Base-by-base conservation (phyloP, 2,797 vertebrate species). In the Dendrocincla fuliginosa region DNA sequence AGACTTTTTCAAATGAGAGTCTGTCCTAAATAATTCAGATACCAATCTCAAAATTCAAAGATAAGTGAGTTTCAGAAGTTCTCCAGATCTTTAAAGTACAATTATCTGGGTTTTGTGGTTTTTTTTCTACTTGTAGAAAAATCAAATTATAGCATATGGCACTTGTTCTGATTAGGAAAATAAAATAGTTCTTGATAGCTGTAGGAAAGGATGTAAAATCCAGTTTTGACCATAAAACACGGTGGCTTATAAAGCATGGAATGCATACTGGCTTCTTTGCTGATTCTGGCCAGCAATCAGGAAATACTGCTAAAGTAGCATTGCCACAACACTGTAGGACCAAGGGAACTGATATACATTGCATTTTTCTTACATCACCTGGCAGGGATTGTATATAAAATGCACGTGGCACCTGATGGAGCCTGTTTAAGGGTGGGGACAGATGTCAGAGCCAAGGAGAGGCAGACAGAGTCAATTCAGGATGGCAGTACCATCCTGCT, bases 201-300 rank as follows among this genome's bases (percentile, higher is more conserved):
- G 84, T 86, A 79, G 35, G 57, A 93, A 65, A 95, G 41, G 44
- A 84, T 81, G 69, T 65, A 42, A 90, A 93, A 90, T 73, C 30
- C 28, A 30, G 7, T 70, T 92, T 79, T 63, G 64, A 74, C 56
- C 37, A 28, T 50, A 73, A 82, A 91, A 74, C 44, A 56, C 1
- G 2, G 27, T 82, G 49, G 22, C 22, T 57, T 13, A 4, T 50
- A 30, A 46, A 78, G 24, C 3, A 1, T 60, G 61, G 56, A 81
- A 41, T 32, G 39, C 25, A 52, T 52, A 16, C 35, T 91, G 49
- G 16, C 52, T 92, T 67, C 52, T 80, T 68, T 60, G 28, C 28
- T 77, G 47, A 35, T 80, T 83, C 56, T 87, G 71, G 33, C 30
- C 52, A 63, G 39, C 44, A 63, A 0, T 77, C 32, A 57, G 56